Base-by-base conservation (phyloP, 2,888 invertebrate species). In the Apamea monoglypha region DNA sequence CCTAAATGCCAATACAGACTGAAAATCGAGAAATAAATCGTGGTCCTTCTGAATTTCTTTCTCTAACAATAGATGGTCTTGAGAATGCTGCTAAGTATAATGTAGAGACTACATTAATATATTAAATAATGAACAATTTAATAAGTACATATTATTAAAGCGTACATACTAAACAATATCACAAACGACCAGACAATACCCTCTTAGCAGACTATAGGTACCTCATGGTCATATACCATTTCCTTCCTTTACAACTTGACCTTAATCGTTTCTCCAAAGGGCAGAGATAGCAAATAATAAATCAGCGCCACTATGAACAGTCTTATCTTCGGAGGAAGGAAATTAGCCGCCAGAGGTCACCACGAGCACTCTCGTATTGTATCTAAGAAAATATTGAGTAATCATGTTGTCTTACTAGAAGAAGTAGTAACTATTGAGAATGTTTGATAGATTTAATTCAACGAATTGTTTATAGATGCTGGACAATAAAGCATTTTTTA, bases 251-350 rank as follows among this genome's bases (percentile, higher is more conserved):
- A 81, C 50, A 82, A 63, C 78, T 82, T 70, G 80, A 53, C 76
- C 80, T 80, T 88, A 86, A 86, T 82, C 76, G 81, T 77, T 84
- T 68, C 76, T 86, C n/a, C 64, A 83, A 83, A 83, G 80, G 86
- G 79, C 79, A 88, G 75, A 69, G 81, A 82, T 87, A 83, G 74
- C 69, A 82, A 81, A 84, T 80, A 89, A 88, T 86, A 88, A 83
- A 83, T 84, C 78, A 78, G 72, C 71, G 50, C 64, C 53, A 74
- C 75, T 76, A 73, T 67, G 74, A 74, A 77, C 74, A 44, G 53
- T 69, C 73, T 87, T 89, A 89, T 89, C 87, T 84, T 21, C 18
- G n/a, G n/a, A 56, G 77, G 69, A 78, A 87, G 88, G 88, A 89
- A 87, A 86, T 89, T 81, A 82, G 70, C 75, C 40, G 78, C 59